Percentiles rank a stretch among this genome's conserved stretches.
phyloP scores from a whole-genome alignment of 2,797 vertebrate genomes.

The Semotilus atromaculatus region DNA sequence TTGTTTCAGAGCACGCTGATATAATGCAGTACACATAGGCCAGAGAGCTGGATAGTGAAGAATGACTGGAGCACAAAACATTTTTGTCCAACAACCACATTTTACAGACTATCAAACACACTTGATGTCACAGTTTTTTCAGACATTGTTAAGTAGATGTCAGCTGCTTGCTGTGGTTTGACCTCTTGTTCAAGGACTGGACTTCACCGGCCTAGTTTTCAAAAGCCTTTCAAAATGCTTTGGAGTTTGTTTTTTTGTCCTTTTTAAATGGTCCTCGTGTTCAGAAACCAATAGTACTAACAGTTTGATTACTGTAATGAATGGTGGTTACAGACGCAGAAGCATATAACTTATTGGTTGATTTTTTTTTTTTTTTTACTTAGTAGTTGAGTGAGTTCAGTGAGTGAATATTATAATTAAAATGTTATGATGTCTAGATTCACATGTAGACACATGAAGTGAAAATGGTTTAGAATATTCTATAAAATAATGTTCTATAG shows the following conservation, averaged over 20 bases:
- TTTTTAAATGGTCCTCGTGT: neutral
- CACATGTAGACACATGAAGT: neutral
- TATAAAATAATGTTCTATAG: neutral
- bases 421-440: neutral
- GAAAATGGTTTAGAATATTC: neutral
- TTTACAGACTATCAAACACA: slow-evolving; percentile 48
- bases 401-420: neutral
- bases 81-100: slow-evolving; percentile 49
- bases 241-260: neutral
- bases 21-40: slow-evolving; percentile 41
- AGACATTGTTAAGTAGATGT: slow-evolving; percentile 30
- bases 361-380: no score
- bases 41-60: slow-evolving; percentile 43
- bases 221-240: neutral
- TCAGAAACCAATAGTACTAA: neutral
- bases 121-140: slow-evolving; percentile 30
- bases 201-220: neutral
- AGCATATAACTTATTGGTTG: neutral
- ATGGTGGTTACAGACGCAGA: neutral
- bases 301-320: neutral
- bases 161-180: slow-evolving; percentile 19
- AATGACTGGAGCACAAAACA: slow-evolving; percentile 48
- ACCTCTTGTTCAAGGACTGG: slow-evolving; percentile 39
- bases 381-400: neutral
- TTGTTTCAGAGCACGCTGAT: slow-evolving; percentile 39